Conservation (phyloP, 2,888 invertebrate genomes). For the Dermolepida albohirtum region DNA sequence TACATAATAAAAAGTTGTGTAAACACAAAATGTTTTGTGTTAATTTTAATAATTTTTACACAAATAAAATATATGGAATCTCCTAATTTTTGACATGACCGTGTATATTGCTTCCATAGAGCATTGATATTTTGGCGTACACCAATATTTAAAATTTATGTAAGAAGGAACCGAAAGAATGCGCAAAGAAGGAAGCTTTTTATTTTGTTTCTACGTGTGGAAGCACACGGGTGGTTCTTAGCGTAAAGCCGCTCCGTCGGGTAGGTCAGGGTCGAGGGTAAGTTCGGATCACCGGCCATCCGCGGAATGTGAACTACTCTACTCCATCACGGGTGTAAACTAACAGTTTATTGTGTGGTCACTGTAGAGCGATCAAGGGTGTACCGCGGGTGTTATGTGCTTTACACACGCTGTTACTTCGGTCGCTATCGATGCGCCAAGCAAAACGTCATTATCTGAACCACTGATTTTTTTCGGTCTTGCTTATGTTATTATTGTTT, state of each 20-base stretch:
- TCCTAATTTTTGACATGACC: no score
- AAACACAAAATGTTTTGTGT: no score
- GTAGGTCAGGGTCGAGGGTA: constrained; percentile 65
- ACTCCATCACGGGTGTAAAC: constrained; percentile 52
- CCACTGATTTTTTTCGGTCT: constrained; percentile 51
- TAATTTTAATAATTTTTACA: no score
- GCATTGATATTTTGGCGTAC: no score
- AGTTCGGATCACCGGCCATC: constrained; percentile 66
- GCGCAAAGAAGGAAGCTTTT: constrained; percentile 18
- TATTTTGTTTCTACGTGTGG: constrained; percentile 49
- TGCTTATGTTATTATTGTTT: constrained; percentile 53
- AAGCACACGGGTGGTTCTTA: constrained; percentile 62
- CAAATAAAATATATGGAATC: no score
- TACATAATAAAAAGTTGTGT: no score
- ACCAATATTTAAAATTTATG: no score
- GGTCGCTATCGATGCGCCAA: constrained; percentile 59
- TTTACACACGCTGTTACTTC: constrained; percentile 9
- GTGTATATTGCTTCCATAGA: no score
- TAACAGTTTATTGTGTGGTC: constrained; percentile 65
- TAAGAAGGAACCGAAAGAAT: no score
- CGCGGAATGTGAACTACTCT: constrained; percentile 58
- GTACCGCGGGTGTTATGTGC: constrained; percentile 38
- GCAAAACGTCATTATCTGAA: constrained; percentile 55
- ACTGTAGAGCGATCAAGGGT: constrained; percentile 63
- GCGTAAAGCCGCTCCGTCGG: constrained; percentile 60